Percentiles rank a stretch among this genome's conserved stretches.
Evolutionary conservation across 2,797 vertebrate genomes (phyloP).

Genomic region (Falco columbarius): DNA sequence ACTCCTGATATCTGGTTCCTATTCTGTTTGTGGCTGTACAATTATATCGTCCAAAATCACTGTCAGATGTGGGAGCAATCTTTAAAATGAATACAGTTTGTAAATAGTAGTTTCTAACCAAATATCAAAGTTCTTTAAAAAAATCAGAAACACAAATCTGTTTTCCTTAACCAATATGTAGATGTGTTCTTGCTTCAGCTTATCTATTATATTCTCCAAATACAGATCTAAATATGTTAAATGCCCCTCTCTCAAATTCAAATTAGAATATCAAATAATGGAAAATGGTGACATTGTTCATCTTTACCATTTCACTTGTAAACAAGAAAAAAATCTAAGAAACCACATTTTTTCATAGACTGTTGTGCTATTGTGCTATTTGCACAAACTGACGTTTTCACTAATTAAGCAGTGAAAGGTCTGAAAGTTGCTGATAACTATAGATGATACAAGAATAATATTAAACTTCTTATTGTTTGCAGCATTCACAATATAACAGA

Average conservation of each 20-base stretch:
- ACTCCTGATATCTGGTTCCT: slow-evolving; percentile 92
- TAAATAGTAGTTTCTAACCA: background rate
- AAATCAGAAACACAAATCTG: background rate
- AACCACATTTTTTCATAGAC: background rate
- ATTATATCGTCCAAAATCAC: slow-evolving; percentile 95
- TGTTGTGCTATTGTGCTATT: background rate
- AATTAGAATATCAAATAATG: background rate
- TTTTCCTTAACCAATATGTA: background rate
- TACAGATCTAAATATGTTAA: background rate
- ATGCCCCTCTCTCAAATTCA: background rate
- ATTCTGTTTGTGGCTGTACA: slow-evolving; percentile 96
- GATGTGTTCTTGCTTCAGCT: background rate
- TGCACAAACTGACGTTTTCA: background rate
- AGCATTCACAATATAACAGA: background rate
- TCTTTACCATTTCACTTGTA: background rate
- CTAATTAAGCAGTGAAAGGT: background rate
- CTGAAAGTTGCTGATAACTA: background rate
- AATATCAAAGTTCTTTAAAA: background rate
- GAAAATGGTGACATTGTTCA: background rate
- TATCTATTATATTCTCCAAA: background rate
- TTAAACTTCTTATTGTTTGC: background rate
- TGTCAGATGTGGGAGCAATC: slow-evolving; percentile 95
- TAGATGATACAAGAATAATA: background rate
- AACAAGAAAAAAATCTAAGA: background rate
- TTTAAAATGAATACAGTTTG: slow-evolving; percentile 24